Conservation (phyloP, 2,888 invertebrate species). For the Phengaris arion region DNA sequence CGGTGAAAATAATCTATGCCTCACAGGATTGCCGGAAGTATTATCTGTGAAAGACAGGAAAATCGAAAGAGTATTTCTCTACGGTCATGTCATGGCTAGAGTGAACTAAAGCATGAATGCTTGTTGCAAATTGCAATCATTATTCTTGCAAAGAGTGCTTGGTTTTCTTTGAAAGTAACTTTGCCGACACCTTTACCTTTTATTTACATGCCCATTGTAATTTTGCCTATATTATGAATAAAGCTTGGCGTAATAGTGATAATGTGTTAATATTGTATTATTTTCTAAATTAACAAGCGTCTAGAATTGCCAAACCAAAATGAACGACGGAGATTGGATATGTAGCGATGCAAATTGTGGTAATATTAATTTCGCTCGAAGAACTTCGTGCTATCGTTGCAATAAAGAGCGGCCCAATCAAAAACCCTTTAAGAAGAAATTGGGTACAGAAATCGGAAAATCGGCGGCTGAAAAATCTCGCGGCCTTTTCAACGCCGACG, state of each 20-base stretch:
- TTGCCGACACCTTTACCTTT: conserved; percentile 60
- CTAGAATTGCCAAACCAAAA: conserved; percentile 53
- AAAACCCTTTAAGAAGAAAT: conserved; percentile 83
- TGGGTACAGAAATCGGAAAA: conserved; percentile 98
- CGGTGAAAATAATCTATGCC: too few species aligned
- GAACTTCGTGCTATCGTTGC: conserved; percentile 95
- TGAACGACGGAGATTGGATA: conserved; percentile 83
- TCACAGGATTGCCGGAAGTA: too few species aligned
- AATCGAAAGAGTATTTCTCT: conserved; percentile 31
- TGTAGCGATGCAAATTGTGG: conserved; percentile 87
- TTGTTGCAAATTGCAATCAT: conserved; percentile 48
- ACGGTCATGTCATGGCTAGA: conserved; percentile 57
- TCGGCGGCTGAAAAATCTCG: conserved; percentile 98
- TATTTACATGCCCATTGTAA: conserved; percentile 57
- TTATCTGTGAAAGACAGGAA: conserved; percentile 28
- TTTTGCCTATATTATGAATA: conserved; percentile 17
- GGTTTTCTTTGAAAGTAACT: conserved; percentile 68
- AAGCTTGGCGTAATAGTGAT: conserved; percentile 31
- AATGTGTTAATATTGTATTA: conserved; percentile 38
- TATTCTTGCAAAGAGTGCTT: conserved; percentile 74
- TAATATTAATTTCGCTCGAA: conserved; percentile 96
- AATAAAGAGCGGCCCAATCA: conserved; percentile 82
- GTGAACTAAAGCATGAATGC: conserved; percentile 64
- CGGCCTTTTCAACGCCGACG: conserved; percentile 97
- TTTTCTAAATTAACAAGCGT: background rate